Evolutionary conservation across 2,797 vertebrate genomes (phyloP), one percentile per base, ranked within the genome.

Genomic region (Semaprochilodus insignis): DNA sequence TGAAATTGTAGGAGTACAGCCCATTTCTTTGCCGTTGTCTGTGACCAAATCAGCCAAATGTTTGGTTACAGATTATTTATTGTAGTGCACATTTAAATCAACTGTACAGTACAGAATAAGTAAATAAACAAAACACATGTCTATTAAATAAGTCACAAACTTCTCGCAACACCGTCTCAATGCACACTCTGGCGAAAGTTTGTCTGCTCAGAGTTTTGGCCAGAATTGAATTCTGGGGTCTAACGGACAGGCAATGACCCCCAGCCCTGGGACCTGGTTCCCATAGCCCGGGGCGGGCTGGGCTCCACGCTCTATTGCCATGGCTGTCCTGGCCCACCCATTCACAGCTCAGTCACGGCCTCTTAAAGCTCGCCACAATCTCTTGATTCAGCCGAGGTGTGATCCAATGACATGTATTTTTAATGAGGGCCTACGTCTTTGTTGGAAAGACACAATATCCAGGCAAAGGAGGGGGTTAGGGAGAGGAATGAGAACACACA

Each of bases 371-470:
- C 88, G 92, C 91, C 93, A 91, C 92, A 91, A 88, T 93, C 91
- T 62, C 89, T 78, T 88, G 91, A 93, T 93, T 94, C 93, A 93
- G 91, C 88, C 83, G 91, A 94, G 92, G 91, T 93, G 92, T 94
- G 94, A 95, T 95, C 94, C 95, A 93, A 94, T 95, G 94, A 95
- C 93, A 94, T 94, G 94, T 92, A 93, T 94, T 95, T 94, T 93
- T 94, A 94, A 95, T 94, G 92, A 94, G 93, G 92, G 92, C 87
- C 91, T 90, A 95, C 87, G 92, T 94, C 93, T 95, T 95, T 95
- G 94, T 94, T 94, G 92, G 89, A 87, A 44, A 71, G 90, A 92
- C 90, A 95, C 92, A 94, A 94, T 94, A 90, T 94, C 85, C 84
- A 87, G 59, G 21, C 40, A 23, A 69, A 74, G 78, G 65, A 82